A percentile compares a stretch with the other conserved stretches of the same genome.
These are phyloP conservation scores for Drosophila demipolita DNA, from an alignment of 2,888 invertebrate species.

Conservation along the genomic window DNA sequence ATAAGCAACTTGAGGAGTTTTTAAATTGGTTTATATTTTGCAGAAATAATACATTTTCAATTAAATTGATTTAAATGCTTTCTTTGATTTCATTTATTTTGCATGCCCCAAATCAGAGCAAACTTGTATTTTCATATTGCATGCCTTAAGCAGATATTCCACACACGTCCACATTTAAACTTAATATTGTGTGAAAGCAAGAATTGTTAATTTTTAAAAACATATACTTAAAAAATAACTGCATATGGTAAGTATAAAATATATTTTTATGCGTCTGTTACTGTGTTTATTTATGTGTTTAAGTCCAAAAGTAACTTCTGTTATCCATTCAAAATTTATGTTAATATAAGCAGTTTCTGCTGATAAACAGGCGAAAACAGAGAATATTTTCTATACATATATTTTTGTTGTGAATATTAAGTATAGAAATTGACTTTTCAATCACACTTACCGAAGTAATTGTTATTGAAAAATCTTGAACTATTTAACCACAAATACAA, in stretches of 20 bases:
- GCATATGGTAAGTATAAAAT: constrained; percentile 45
- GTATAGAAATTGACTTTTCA: neutral
- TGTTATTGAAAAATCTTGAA: constrained; percentile 13
- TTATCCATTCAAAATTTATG: constrained; percentile 14
- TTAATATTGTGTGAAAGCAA: constrained; percentile 18
- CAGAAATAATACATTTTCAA: neutral
- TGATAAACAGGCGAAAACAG: constrained; percentile 5
- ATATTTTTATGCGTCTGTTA: constrained; percentile 36
- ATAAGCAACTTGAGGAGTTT: neutral
- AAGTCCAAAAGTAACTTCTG: constrained; percentile 22
- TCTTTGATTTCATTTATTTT: neutral
- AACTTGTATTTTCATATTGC: constrained; percentile 1
- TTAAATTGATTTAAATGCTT: neutral
- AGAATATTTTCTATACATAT: constrained; percentile 3
- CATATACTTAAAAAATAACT: neutral
- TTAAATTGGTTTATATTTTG: neutral
- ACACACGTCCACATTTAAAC: neutral
- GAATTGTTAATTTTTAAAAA: neutral
- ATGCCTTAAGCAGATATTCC: constrained; percentile 12
- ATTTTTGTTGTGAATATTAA: constrained; percentile 11
- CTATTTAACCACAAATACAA: constrained; percentile 26
- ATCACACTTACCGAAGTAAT: constrained; percentile 18
- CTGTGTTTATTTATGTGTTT: constrained; percentile 32
- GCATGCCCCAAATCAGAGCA: neutral
- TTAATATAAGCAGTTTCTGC: constrained; percentile 13